These are phyloP conservation scores for Tinamus guttatus DNA, from an alignment of 2,113 vertebrate species.

Conservation along the genomic window DNA sequence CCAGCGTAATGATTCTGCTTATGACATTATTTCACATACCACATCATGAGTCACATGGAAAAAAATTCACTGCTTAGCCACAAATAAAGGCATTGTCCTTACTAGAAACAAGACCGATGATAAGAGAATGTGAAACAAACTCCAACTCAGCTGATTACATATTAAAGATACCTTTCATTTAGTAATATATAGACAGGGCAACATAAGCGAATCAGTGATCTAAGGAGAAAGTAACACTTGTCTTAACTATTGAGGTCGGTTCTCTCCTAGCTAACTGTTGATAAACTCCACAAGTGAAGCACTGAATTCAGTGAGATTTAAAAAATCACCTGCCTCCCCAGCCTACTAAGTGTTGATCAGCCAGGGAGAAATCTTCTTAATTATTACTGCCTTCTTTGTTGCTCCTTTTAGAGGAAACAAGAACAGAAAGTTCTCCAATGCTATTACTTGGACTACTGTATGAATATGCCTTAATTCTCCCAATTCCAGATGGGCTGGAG, in stretches of 20 bases:
- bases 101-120: conserved; percentile 30
- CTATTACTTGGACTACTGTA: not conserved
- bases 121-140: conserved; percentile 30
- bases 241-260: not conserved
- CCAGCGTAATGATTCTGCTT: conserved; percentile 11
- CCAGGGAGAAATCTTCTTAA: too few relatives aligned
- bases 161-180: conserved; percentile 44
- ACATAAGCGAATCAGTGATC: conserved; percentile 13
- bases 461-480: not conserved
- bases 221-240: not conserved
- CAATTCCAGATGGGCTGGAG: fast-evolving
- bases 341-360: not conserved
- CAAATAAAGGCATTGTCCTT: conserved; percentile 1
- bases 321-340: not conserved
- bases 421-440: not conserved
- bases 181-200: not conserved
- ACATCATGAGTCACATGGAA: not conserved
- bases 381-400: not conserved
- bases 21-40: conserved; percentile 30
- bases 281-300: conserved; percentile 17
- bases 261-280: conserved; percentile 32
- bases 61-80: conserved; percentile 10
- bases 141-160: conserved; percentile 25
- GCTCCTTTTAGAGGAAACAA: not conserved
- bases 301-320: conserved; percentile 40